A percentile compares a stretch with the other conserved stretches of the same genome.
phyloP scores from a whole-genome alignment of 2,797 vertebrate genomes.

The Graptemys geographica region DNA sequence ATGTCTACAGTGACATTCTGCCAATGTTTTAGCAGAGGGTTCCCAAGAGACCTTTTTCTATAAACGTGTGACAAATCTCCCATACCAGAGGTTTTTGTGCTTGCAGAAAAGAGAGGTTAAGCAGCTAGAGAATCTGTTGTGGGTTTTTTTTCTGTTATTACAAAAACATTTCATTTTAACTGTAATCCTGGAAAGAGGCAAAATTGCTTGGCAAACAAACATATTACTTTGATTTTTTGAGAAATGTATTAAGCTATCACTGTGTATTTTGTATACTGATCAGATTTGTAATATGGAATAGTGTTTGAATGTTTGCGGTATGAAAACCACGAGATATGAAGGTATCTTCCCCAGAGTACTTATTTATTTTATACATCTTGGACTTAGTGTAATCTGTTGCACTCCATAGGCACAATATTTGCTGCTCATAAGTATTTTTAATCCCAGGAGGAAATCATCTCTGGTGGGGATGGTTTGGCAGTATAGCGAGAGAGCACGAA shows the following conservation, averaged over 20 bases:
- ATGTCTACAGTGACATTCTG: background rate
- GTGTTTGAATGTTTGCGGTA: background rate
- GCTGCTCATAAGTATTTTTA: background rate
- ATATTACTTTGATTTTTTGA: background rate
- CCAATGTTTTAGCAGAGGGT: background rate
- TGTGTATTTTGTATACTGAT: background rate
- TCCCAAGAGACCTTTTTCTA: background rate
- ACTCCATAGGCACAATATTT: rapidly evolving
- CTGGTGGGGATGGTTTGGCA: background rate
- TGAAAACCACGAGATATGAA: background rate
- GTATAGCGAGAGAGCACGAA: background rate
- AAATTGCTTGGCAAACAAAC: background rate
- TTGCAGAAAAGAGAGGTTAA: background rate
- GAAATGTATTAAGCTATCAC: background rate
- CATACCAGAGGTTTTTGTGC: background rate
- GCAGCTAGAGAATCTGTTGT: background rate
- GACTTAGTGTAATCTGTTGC: background rate
- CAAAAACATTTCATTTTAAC: background rate
- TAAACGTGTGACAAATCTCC: background rate
- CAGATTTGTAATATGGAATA: background rate
- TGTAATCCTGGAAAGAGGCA: background rate
- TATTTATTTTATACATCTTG: background rate
- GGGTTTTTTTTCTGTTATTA: background rate
- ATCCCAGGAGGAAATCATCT: background rate
- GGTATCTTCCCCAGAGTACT: background rate